Evolutionary conservation across 2,888 invertebrate genomes (phyloP).

Genomic region (Alsophila aescularia): DNA sequence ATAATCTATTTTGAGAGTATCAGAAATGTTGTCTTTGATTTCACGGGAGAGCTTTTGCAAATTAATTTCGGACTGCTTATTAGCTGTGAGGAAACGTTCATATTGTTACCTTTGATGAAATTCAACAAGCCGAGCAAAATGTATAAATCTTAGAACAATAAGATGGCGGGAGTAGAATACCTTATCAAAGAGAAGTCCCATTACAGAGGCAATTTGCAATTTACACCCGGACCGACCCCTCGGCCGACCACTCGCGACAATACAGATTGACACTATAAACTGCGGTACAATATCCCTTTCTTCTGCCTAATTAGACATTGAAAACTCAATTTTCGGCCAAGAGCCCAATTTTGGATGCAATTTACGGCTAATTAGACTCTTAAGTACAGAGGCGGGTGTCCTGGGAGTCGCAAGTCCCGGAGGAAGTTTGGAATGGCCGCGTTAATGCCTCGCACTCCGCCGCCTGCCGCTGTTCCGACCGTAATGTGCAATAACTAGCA

Average conservation of each 20-base stretch:
- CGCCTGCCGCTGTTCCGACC: constrained; percentile 32
- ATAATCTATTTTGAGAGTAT: constrained; percentile 38
- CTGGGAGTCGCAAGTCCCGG: constrained; percentile 49
- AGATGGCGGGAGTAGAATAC: constrained; percentile 3
- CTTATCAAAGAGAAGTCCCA: not conserved
- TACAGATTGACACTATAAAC: constrained; percentile 69
- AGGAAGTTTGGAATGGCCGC: constrained; percentile 65
- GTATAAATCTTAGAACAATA: constrained; percentile 20
- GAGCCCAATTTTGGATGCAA: constrained; percentile 75
- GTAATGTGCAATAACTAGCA: constrained; percentile 59
- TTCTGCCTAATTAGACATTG: constrained; percentile 76
- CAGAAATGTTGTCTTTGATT: constrained; percentile 44
- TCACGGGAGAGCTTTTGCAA: constrained; percentile 34
- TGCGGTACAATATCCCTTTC: constrained; percentile 69
- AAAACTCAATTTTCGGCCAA: constrained; percentile 76
- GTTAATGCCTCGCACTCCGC: constrained; percentile 53
- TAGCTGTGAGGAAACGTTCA: constrained; percentile 29
- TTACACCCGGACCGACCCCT: constrained; percentile 17
- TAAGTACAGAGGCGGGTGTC: constrained; percentile 66
- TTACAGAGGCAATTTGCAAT: constrained; percentile 24
- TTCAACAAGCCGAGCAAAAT: constrained; percentile 26
- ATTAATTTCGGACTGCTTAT: constrained; percentile 42
- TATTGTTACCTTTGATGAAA: constrained; percentile 35
- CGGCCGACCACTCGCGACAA: constrained; percentile 46
- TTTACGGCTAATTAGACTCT: constrained; percentile 80